These are phyloP conservation scores for Nanorana parkeri DNA, from an alignment of 2,113 vertebrate species.

Conservation along the genomic window DNA sequence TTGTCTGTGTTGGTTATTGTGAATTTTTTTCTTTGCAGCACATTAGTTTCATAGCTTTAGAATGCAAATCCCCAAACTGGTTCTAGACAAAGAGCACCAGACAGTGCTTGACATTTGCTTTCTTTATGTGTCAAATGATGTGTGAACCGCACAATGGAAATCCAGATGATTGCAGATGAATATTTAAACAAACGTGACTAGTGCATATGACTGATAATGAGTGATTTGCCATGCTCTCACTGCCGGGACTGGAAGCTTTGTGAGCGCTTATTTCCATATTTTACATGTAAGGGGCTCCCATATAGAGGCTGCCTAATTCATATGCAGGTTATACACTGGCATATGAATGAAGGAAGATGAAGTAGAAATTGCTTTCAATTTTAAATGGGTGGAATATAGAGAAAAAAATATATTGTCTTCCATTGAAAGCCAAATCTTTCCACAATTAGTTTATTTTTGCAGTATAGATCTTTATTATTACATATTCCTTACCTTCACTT, in stretches of 20 bases:
- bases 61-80: slow-evolving; percentile 57
- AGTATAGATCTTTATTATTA: too few species aligned
- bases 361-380: too few species aligned
- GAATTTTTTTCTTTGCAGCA: slow-evolving; percentile 42
- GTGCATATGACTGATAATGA: slow-evolving; percentile 60
- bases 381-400: too few species aligned
- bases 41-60: slow-evolving; percentile 54
- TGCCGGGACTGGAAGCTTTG: slow-evolving; percentile 51
- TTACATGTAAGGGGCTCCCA: slow-evolving; percentile 39
- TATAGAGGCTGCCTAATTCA: neutral
- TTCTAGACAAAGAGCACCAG: slow-evolving; percentile 58
- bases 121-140: slow-evolving; percentile 60
- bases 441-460: too few species aligned
- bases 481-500: too few species aligned
- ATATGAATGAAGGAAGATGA: neutral
- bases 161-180: slow-evolving; percentile 59
- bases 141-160: slow-evolving; percentile 66
- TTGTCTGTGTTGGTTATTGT: slow-evolving; percentile 33
- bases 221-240: slow-evolving; percentile 60
- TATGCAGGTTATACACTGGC: neutral
- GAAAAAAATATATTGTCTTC: too few species aligned
- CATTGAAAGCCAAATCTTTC: too few species aligned
- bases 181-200: slow-evolving; percentile 64
- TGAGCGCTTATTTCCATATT: slow-evolving; percentile 57
- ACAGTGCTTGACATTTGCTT: slow-evolving; percentile 60